A percentile compares a stretch with the other conserved stretches of the same genome.
These are phyloP conservation scores for Melanitta fusca DNA, from an alignment of 2,797 vertebrate genomes.

Conservation along the genomic window DNA sequence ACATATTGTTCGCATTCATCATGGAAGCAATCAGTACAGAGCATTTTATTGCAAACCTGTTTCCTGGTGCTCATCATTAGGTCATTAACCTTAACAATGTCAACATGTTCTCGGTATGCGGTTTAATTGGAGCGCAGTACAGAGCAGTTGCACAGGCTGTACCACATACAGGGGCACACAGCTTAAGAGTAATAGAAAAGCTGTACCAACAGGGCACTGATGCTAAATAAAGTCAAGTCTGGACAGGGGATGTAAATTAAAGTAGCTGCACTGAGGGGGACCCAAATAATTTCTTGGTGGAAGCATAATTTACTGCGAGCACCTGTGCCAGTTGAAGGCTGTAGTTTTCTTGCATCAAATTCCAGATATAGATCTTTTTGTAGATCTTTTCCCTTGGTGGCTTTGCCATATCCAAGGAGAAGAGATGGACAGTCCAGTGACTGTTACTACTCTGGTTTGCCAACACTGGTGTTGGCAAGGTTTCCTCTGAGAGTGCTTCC, in stretches of 20 bases:
- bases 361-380: neutral
- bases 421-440: neutral
- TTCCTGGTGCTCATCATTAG: constrained; percentile 64
- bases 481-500: neutral
- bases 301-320: neutral
- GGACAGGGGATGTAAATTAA: neutral
- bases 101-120: constrained; percentile 53
- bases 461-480: neutral
- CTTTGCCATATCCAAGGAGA: neutral
- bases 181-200: neutral
- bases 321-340: neutral
- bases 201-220: neutral
- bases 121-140: constrained; percentile 62
- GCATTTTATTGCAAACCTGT: constrained; percentile 59
- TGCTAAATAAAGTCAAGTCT: neutral
- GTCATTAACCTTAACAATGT: constrained; percentile 73
- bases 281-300: neutral
- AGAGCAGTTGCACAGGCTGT: constrained; percentile 3
- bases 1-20: constrained; percentile 74
- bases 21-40: constrained; percentile 51
- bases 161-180: neutral
- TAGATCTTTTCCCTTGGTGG: neutral
- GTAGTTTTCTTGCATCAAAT: neutral
- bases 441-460: neutral
- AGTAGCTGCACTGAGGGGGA: neutral